Base-by-base conservation (phyloP, 2,888 invertebrate genomes). In the Cryptus viduatorius region DNA sequence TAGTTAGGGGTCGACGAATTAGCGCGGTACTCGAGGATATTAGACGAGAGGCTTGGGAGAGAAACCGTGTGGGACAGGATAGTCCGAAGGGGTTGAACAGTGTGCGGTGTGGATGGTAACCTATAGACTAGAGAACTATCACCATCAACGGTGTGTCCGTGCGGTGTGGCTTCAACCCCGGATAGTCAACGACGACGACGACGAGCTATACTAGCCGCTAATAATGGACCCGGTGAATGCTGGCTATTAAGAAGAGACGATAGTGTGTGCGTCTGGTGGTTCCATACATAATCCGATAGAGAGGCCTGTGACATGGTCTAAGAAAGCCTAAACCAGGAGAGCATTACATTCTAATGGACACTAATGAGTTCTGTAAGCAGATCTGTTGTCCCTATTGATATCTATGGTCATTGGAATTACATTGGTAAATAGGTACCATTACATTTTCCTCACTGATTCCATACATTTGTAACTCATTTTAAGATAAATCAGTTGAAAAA, bases 21-120 rank as follows among this genome's bases (percentile, higher is more conserved):
- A 92, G 91, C 90, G 91, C 90, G 90, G 88, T 89, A 90, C 91
- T 91, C 90, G 59, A 88, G 90, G 91, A 92, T 92, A 91, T 92
- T 91, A 91, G 91, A 91, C 89, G 89, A 31, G 89, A 31, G 67
- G 85, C 16, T 44, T 29, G 53, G 19, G 59, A 14, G 24, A 59
- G 59, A 14, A 44, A 72, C 50, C 10, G 71, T 29, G 48, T 61
- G 79, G 50, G 46, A 64, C 64, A 10, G 8, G 79, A 42, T 50
- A 61, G 78, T 72, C 50, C 71, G 71, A 72, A 71, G 64, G 64
- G 75, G 46, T 61, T 64, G 64, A 50, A 46, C 75, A 19, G 64
- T 75, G 37, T 50, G 29, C 50, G 29, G 61, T 48, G 16, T 31
- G 29, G 56, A 56, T 19, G 24, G 24, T 64, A n/a, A 24, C 29